Evolutionary conservation across 2,113 vertebrate species (phyloP).

Genomic region (Tragelaphus imberbis): DNA sequence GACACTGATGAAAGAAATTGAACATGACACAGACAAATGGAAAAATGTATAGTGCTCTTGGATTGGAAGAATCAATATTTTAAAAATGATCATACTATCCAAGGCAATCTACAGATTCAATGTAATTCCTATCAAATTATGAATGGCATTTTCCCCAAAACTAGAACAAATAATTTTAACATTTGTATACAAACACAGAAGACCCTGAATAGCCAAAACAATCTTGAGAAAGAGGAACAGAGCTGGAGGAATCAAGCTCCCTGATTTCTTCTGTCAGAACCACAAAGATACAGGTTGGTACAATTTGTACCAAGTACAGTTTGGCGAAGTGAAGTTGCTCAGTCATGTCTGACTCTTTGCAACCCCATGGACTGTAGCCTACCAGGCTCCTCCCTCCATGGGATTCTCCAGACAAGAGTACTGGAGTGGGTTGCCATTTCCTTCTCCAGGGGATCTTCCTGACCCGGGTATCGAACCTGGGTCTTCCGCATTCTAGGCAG

Average conservation of each 20-base stretch:
- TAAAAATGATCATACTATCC: background rate
- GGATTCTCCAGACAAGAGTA: too few relatives aligned
- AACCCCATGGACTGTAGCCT: too few relatives aligned
- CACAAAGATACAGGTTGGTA: background rate
- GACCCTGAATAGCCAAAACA: background rate
- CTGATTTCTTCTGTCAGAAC: background rate
- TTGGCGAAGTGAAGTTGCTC: background rate
- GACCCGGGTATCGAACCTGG: accelerated
- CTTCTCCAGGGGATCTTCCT: too few relatives aligned
- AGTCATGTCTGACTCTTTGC: accelerated
- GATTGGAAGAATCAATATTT: background rate
- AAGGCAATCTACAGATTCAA: background rate
- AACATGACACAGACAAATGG: background rate
- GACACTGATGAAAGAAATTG: background rate
- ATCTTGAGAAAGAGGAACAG: background rate
- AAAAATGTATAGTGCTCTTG: background rate
- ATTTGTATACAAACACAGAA: background rate
- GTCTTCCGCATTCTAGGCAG: too few relatives aligned
- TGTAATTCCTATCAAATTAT: background rate
- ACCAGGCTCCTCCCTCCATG: too few relatives aligned
- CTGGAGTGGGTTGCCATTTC: too few relatives aligned
- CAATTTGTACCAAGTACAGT: background rate
- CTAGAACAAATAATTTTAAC: background rate
- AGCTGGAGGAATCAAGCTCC: background rate
- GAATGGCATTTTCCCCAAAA: background rate